Evolutionary conservation across 2,113 vertebrate genomes (phyloP).

Genomic region (Polypterus senegalus): DNA sequence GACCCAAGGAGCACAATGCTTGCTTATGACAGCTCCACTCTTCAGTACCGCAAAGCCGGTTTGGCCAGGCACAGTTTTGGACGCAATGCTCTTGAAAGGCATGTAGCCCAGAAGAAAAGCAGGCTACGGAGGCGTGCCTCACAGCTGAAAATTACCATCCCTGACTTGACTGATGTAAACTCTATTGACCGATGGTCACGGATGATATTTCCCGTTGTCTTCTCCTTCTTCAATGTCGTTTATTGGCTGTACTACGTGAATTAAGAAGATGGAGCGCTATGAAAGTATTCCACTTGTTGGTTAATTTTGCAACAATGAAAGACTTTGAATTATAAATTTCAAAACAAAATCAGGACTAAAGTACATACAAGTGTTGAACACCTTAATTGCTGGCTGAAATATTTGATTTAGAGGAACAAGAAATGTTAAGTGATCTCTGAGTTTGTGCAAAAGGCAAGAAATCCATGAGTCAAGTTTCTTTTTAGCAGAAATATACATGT

Average conservation of each 20-base stretch:
- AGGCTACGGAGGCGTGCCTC: constrained; percentile 83
- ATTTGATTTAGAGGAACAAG: too few species aligned
- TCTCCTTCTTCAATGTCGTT: constrained; percentile 93
- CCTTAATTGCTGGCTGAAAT: constrained; percentile 78
- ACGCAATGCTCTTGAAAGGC: constrained; percentile 77
- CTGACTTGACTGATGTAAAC: constrained; percentile 96
- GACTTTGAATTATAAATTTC: constrained; percentile 59
- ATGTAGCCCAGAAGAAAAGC: constrained; percentile 89
- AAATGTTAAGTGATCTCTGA: too few species aligned
- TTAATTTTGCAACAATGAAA: constrained; percentile 63
- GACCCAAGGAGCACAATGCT: constrained; percentile 89
- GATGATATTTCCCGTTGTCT: constrained; percentile 95
- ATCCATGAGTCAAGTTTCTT: too few species aligned
- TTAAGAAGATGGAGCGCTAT: constrained; percentile 50
- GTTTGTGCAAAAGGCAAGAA: too few species aligned
- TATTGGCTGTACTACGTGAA: constrained; percentile 99
- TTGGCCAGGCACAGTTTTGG: constrained; percentile 84
- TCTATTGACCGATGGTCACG: constrained; percentile 97
- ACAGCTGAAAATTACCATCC: constrained; percentile 91
- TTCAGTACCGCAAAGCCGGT: constrained; percentile 89
- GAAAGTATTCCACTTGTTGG: constrained; percentile 54
- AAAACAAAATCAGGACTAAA: constrained; percentile 63
- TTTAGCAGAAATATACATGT: too few species aligned
- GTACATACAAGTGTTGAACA: constrained; percentile 59
- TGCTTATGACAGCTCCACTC: constrained; percentile 80